phyloP scores from a whole-genome alignment of 2,113 vertebrate genomes.

The Dasyurus viverrinus region DNA sequence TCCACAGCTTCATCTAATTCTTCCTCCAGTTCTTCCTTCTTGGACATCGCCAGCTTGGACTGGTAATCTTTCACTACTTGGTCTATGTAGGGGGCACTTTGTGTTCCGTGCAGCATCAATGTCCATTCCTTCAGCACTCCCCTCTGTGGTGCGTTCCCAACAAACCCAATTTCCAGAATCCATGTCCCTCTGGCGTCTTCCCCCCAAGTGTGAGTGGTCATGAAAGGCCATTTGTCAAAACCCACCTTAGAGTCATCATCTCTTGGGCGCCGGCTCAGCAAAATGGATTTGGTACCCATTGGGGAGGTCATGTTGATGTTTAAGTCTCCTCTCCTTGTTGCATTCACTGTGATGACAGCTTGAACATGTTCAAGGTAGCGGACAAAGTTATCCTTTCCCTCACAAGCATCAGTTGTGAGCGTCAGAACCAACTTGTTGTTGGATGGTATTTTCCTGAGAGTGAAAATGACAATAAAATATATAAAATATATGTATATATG shows the following conservation, averaged over 20 bases:
- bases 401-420: slow-evolving; percentile 92
- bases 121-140: slow-evolving; percentile 98
- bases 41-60: slow-evolving; percentile 99
- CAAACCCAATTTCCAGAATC: slow-evolving; percentile 95
- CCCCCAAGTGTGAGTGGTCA: slow-evolving; percentile 99
- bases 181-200: slow-evolving; percentile 97
- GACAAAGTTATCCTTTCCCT: slow-evolving; percentile 98
- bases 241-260: slow-evolving; percentile 98
- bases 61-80: slow-evolving; percentile 98
- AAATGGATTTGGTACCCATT: slow-evolving; percentile 98
- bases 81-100: slow-evolving; percentile 99
- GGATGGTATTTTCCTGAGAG: slow-evolving; percentile 92
- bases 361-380: slow-evolving; percentile 98
- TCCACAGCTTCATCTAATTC: slow-evolving; percentile 98
- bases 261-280: slow-evolving; percentile 95
- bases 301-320: slow-evolving; percentile 99
- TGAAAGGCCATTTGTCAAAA: slow-evolving; percentile 99
- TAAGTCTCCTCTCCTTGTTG: slow-evolving; percentile 94
- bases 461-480: slow-evolving; percentile 28
- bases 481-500: slow-evolving; percentile 24
- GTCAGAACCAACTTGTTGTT: slow-evolving; percentile 91
- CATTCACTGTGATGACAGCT: slow-evolving; percentile 95
- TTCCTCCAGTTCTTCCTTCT: slow-evolving; percentile 98
- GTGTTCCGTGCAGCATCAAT: slow-evolving; percentile 98
- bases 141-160: slow-evolving; percentile 88